A percentile compares a stretch with the other conserved stretches of the same genome.
phyloP scores from a whole-genome alignment of 2,113 vertebrate species.

The Brienomyrus brachyistius region DNA sequence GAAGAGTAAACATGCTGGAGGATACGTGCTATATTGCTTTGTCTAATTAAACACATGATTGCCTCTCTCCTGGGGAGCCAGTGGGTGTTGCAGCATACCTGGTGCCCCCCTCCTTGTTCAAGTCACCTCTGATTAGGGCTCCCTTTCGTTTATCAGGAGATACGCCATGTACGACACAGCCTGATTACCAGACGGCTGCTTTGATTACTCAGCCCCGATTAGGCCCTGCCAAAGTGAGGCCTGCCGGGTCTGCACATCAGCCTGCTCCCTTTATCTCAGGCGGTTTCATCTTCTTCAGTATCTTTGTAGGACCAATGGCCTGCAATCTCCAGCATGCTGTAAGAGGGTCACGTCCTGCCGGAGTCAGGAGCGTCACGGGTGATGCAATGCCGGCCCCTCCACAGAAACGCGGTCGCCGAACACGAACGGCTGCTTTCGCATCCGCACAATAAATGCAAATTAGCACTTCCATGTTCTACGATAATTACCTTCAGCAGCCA shows the following conservation, averaged over 20 bases:
- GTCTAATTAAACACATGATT: slow-evolving; percentile 65
- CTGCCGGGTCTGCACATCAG: slow-evolving; percentile 2
- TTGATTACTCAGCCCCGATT: slow-evolving; percentile 36
- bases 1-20: slow-evolving; percentile 53
- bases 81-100: slow-evolving; percentile 35
- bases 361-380: neutral
- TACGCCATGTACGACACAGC: neutral
- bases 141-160: slow-evolving; percentile 16
- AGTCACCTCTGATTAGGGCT: slow-evolving; percentile 30
- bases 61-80: slow-evolving; percentile 43
- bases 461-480: neutral
- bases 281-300: neutral
- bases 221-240: slow-evolving; percentile 1
- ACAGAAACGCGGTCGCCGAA: slow-evolving; percentile 5
- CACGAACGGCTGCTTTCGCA: neutral
- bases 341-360: neutral
- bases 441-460: slow-evolving; percentile 1
- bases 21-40: slow-evolving; percentile 50
- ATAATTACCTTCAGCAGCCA: neutral
- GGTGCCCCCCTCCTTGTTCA: neutral
- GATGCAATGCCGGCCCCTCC: slow-evolving; percentile 1
- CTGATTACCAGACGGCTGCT: slow-evolving; percentile 26
- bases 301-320: neutral
- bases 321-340: neutral
- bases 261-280: neutral